These are phyloP conservation scores for Neopelma chrysocephalum DNA, from an alignment of 2,797 vertebrate species.

Conservation along the genomic window DNA sequence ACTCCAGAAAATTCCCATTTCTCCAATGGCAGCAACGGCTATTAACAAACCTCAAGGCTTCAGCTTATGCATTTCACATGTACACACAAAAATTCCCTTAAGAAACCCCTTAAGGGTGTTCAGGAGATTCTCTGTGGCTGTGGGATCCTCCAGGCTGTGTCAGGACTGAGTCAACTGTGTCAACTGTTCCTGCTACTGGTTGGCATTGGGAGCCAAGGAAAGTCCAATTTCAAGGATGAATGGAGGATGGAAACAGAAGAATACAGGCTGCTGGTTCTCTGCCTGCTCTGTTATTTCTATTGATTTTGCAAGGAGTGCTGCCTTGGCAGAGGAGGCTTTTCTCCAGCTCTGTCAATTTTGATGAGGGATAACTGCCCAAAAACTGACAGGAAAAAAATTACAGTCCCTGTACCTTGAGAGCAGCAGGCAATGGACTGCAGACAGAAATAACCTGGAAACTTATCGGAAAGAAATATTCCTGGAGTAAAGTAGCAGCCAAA, in stretches of 20 bases:
- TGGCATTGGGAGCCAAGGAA: accelerated
- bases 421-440: not conserved
- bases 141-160: not conserved
- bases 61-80: not conserved
- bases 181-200: not conserved
- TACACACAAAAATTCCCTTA: accelerated
- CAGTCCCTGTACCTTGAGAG: not conserved
- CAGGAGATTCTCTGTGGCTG: accelerated
- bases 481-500: not conserved
- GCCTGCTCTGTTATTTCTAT: not conserved
- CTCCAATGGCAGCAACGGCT: not conserved
- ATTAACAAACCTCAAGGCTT: not conserved
- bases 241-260: not conserved
- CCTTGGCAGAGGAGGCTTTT: not conserved
- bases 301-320: not conserved
- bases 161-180: not conserved
- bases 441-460: not conserved
- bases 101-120: not conserved
- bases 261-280: not conserved
- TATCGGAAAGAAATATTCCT: not conserved
- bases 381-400: not conserved
- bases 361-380: not conserved
- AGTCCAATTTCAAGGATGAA: not conserved
- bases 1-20: not conserved
- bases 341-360: not conserved